phyloP scores from a whole-genome alignment of 2,797 vertebrate species.

The Meriones psammophilus region DNA sequence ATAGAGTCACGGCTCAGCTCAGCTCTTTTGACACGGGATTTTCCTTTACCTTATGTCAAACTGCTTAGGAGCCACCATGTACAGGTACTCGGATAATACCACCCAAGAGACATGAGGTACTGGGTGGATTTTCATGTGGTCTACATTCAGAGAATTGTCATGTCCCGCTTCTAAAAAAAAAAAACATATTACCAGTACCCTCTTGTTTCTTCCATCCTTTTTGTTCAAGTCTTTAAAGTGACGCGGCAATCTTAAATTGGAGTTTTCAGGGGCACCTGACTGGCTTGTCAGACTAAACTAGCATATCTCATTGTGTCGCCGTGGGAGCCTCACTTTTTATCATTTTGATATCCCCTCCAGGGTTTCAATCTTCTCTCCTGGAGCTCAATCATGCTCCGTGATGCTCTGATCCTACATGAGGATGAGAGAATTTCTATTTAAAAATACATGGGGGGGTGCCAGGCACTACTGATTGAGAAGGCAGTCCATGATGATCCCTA shows the following conservation, averaged over 20 bases:
- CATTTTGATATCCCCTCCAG: constrained; percentile 75
- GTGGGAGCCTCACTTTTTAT: constrained; percentile 72
- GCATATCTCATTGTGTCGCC: constrained; percentile 71
- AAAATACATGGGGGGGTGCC: constrained; percentile 79
- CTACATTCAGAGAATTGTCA: constrained; percentile 5
- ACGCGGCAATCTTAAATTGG: constrained; percentile 68
- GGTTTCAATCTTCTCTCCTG: constrained; percentile 83
- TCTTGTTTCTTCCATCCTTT: neutral
- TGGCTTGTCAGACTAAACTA: constrained; percentile 63
- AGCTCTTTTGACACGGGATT: neutral
- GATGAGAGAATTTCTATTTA: constrained; percentile 80
- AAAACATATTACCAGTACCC: neutral
- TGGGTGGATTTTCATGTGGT: constrained; percentile 26
- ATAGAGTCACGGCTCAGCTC: neutral
- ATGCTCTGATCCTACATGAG: constrained; percentile 72
- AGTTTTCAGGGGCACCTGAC: constrained; percentile 79
- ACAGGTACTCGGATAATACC: too few relatives aligned
- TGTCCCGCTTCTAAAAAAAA: constrained; percentile 67
- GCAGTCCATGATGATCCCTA: constrained; percentile 84
- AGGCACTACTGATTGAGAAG: constrained; percentile 84
- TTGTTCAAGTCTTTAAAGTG: constrained; percentile 76
- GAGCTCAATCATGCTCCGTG: constrained; percentile 81
- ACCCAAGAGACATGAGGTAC: neutral
- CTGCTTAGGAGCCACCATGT: neutral
- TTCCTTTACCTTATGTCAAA: constrained; percentile 58